These are phyloP conservation scores for Stegophylla sp. DNA, from an alignment of 2,888 invertebrate species.

Conservation along the genomic window DNA sequence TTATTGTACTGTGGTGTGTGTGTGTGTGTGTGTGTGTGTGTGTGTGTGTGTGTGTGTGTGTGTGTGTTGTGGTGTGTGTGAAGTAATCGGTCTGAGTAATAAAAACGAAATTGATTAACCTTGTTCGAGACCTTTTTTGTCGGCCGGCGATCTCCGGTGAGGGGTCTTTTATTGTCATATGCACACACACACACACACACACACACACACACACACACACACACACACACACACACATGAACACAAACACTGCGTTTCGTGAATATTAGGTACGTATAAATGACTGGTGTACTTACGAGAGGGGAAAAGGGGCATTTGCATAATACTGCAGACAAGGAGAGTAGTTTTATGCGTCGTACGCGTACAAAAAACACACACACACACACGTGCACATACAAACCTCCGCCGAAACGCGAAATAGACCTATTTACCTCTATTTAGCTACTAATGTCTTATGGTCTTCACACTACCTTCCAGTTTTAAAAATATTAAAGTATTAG, in stretches of 20 bases:
- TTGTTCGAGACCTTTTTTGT: constrained; percentile 4
- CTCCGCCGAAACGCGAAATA: neutral
- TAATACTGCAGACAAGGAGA: constrained; percentile 7
- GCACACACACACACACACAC: neutral
- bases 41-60: no score
- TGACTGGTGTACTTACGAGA: neutral
- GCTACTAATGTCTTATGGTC: no score
- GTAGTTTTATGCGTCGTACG: neutral
- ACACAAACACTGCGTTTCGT: neutral
- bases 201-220: neutral
- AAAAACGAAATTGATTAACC: constrained; percentile 13
- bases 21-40: no score
- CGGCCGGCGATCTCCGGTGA: neutral
- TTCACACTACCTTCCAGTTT: no score
- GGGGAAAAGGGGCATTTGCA: constrained; percentile 26
- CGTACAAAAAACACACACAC: neutral
- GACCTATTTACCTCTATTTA: no score
- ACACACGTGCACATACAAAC: neutral
- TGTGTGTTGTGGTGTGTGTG: no score
- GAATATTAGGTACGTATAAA: neutral
- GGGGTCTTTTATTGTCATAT: neutral
- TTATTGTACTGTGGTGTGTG: no score
- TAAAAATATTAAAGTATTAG: no score
- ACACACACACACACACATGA: neutral
- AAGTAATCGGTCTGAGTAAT: neutral